These are phyloP conservation scores for Ectropis grisescens DNA, from an alignment of 1,140 invertebrate genomes.

Conservation along the genomic window DNA sequence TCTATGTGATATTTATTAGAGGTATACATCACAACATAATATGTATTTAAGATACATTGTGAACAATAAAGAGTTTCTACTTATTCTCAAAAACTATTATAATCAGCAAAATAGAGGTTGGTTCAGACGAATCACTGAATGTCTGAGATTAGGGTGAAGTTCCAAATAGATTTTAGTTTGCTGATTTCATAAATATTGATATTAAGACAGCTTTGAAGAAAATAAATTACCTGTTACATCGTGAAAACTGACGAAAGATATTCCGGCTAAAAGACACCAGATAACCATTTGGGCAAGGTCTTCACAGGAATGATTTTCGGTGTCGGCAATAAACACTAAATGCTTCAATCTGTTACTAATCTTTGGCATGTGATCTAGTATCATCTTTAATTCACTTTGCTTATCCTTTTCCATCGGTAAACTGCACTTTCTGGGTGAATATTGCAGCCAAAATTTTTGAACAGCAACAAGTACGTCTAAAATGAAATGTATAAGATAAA, in stretches of 20 bases:
- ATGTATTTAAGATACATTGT: too few species aligned
- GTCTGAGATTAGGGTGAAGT: too few species aligned
- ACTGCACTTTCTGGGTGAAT: constrained; percentile 27
- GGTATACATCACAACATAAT: too few species aligned
- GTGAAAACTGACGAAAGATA: constrained; percentile 78
- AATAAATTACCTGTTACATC: constrained; percentile 77
- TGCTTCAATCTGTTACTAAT: constrained; percentile 49
- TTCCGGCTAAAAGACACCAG: constrained; percentile 75
- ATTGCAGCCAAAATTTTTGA: constrained; percentile 49
- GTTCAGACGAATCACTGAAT: too few species aligned
- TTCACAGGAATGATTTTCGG: constrained; percentile 29
- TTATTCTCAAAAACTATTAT: too few species aligned
- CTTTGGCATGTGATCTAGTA: constrained; percentile 37
- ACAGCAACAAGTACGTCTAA: constrained; percentile 58
- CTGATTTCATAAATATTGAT: too few species aligned
- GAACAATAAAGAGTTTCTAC: too few species aligned
- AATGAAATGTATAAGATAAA: constrained; percentile 46
- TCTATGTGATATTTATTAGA: too few species aligned
- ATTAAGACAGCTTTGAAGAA: too few species aligned
- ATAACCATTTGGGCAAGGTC: constrained; percentile 72
- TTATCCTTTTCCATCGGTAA: constrained; percentile 22
- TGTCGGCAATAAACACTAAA: constrained; percentile 50
- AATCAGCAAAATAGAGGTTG: too few species aligned
- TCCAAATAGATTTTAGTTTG: too few species aligned
- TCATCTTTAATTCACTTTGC: constrained; percentile 35